Evolutionary conservation across 1,140 invertebrate genomes (phyloP).

Genomic region (Dreissena rostriformis): DNA sequence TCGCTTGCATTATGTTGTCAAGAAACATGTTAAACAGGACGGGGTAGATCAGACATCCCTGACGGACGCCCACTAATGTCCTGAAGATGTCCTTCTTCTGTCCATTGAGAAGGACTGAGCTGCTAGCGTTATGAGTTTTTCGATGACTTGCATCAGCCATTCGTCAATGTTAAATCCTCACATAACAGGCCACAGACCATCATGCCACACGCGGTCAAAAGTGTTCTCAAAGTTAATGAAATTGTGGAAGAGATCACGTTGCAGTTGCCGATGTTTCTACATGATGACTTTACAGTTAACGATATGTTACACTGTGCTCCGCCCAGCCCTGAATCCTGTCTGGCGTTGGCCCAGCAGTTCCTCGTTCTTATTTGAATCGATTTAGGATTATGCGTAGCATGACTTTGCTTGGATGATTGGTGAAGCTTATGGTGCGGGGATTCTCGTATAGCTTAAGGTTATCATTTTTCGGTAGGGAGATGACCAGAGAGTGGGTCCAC

Average conservation of each 20-base stretch:
- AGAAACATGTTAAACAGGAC: slow-evolving; percentile 57
- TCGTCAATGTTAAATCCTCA: slow-evolving; percentile 49
- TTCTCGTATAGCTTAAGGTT: no score
- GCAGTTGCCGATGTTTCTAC: slow-evolving; percentile 51
- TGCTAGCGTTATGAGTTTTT: slow-evolving; percentile 51
- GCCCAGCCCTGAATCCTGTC: slow-evolving; percentile 39
- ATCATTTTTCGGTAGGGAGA: no score
- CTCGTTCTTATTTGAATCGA: no score
- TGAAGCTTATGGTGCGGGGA: no score
- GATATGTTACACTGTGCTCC: slow-evolving; percentile 58
- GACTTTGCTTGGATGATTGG: no score
- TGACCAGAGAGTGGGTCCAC: no score
- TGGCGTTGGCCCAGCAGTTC: background rate
- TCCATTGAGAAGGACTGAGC: slow-evolving; percentile 52
- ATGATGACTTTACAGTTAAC: slow-evolving; percentile 54
- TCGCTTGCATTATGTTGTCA: slow-evolving; percentile 54
- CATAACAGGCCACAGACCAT: slow-evolving; percentile 38
- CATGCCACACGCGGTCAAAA: slow-evolving; percentile 58
- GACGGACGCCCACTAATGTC: slow-evolving; percentile 58
- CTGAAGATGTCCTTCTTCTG: slow-evolving; percentile 51
- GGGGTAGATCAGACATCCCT: slow-evolving; percentile 58
- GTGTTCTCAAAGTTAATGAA: slow-evolving; percentile 56
- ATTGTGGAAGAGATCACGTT: slow-evolving; percentile 53
- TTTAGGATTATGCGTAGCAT: no score
- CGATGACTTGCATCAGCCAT: slow-evolving; percentile 24